A percentile compares a stretch with the other conserved stretches of the same genome.
phyloP scores from a whole-genome alignment of 2,797 vertebrate genomes.

The Meriones psammophilus region DNA sequence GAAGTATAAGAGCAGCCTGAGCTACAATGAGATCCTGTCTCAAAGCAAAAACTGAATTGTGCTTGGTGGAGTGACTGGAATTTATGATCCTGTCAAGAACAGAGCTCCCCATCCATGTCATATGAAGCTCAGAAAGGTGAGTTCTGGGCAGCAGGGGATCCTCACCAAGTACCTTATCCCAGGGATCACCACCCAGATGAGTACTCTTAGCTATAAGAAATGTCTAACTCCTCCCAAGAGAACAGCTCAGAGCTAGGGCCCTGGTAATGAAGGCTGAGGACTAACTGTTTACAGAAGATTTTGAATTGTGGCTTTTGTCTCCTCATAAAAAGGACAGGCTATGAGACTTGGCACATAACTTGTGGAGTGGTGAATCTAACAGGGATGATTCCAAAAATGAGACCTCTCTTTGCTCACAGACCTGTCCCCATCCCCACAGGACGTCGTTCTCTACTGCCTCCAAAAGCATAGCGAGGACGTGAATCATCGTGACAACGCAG shows the following conservation, averaged over 20 bases:
- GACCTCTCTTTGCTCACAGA: constrained; percentile 38
- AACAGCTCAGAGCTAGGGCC: not conserved
- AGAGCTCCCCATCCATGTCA: not conserved
- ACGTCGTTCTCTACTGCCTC: constrained; percentile 98
- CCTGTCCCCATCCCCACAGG: constrained; percentile 87
- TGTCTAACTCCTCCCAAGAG: not conserved
- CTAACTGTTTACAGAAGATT: not conserved
- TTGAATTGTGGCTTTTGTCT: constrained; percentile 7
- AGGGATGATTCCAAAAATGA: not conserved
- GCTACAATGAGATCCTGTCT: not conserved
- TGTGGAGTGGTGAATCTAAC: not conserved
- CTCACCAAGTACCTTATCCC: not conserved
- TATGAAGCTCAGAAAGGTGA: not conserved
- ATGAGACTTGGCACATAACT: not conserved
- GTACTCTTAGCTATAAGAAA: constrained; percentile 23
- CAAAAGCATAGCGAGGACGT: constrained; percentile 97
- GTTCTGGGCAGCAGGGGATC: not conserved
- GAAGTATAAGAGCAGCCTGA: not conserved
- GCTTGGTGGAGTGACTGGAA: not conserved
- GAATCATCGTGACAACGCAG: constrained; percentile 97
- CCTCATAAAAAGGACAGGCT: not conserved
- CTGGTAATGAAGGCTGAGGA: not conserved
- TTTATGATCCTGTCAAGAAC: not conserved
- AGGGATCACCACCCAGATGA: not conserved
- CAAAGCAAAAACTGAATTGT: not conserved